phyloP scores from a whole-genome alignment of 2,888 invertebrate species.

The Muscina levida region DNA sequence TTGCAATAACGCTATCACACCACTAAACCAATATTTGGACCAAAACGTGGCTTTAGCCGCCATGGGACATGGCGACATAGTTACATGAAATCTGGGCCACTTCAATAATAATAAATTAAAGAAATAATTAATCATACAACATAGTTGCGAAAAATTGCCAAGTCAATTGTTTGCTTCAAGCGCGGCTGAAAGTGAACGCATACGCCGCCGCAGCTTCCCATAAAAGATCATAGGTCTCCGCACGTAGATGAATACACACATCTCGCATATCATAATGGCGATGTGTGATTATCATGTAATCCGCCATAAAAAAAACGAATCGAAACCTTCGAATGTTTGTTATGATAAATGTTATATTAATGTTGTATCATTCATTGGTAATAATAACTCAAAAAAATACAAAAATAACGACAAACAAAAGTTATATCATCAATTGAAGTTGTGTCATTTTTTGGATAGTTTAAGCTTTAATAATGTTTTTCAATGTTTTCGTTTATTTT shows the following conservation, averaged over 20 bases:
- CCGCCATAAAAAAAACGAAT: background rate
- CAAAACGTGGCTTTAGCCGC: no score
- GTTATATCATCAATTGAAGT: constrained; percentile 18
- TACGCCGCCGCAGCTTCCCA: background rate
- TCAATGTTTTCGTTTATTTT: constrained; percentile 39
- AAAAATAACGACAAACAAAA: no score
- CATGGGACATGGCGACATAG: background rate
- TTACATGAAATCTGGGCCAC: constrained; percentile 38
- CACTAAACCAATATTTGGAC: no score
- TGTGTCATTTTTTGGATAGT: background rate
- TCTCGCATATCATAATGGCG: no score
- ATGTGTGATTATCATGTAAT: background rate
- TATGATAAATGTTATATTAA: background rate
- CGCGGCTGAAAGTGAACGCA: background rate
- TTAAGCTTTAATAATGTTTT: constrained; percentile 17
- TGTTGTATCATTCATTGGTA: no score
- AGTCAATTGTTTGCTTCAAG: constrained; percentile 5
- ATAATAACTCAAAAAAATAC: no score
- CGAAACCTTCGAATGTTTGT: background rate
- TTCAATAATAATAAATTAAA: constrained; percentile 47
- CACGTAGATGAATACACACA: background rate
- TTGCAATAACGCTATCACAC: background rate
- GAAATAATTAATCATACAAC: constrained; percentile 48
- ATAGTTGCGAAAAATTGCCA: no score
- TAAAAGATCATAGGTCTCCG: background rate